Evolutionary conservation across 2,797 vertebrate genomes (phyloP).

Genomic region (Oreochromis mossambicus): DNA sequence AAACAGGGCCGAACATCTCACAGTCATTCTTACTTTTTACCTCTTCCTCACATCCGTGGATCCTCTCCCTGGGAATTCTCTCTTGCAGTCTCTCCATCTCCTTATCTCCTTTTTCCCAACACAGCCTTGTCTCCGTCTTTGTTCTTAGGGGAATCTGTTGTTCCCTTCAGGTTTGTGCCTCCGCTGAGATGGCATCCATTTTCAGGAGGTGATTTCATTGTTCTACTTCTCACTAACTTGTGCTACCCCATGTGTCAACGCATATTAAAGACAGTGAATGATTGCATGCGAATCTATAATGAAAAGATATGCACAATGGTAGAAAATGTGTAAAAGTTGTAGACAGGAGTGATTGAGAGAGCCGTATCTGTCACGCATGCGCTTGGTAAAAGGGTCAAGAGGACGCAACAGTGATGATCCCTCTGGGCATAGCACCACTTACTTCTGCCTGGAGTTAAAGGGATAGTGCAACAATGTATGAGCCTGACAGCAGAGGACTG

Average conservation of each 20-base stretch:
- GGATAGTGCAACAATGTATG: conserved; percentile 7
- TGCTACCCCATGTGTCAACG: not conserved
- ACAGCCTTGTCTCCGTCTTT: not conserved
- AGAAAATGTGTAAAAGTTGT: not conserved
- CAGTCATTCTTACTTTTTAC: conserved; percentile 11
- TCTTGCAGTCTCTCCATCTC: not conserved
- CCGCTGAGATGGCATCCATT: conserved; percentile 56
- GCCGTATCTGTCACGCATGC: not conserved
- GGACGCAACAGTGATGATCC: not conserved
- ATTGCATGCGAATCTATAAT: not conserved
- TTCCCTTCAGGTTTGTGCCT: conserved; percentile 46
- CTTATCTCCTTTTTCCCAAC: conserved; percentile 16
- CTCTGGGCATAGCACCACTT: not conserved
- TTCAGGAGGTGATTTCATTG: conserved; percentile 30
- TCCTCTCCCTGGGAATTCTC: not conserved
- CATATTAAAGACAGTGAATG: not conserved
- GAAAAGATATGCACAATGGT: not conserved
- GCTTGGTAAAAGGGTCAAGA: conserved; percentile 30
- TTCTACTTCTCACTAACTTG: conserved; percentile 25
- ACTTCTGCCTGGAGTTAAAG: conserved; percentile 37
- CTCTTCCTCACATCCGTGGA: not conserved
- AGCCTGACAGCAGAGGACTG: conserved; percentile 37
- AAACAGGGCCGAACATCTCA: conserved; percentile 15
- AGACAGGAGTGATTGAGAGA: not conserved
- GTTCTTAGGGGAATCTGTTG: conserved; percentile 18